Conservation (phyloP, 2,888 invertebrate genomes). For the Torymus auratus region DNA sequence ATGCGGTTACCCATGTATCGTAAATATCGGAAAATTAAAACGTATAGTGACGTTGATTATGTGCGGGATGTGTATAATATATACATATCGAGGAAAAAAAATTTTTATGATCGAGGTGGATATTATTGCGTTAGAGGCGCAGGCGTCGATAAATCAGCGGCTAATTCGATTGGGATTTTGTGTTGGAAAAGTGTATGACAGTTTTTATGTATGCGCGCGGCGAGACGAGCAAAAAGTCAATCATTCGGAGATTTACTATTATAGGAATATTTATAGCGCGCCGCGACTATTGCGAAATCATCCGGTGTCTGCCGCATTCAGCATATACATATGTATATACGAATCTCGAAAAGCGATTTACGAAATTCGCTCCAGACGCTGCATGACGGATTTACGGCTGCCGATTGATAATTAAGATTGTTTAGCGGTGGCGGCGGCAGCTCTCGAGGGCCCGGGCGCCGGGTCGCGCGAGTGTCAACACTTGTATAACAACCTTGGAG, state of each 20-base stretch:
- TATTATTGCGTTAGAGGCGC: not conserved
- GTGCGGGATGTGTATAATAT: no score
- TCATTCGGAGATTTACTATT: conserved; percentile 9
- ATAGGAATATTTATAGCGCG: not conserved
- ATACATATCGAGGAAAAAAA: no score
- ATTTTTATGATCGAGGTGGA: no score
- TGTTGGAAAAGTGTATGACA: conserved; percentile 6
- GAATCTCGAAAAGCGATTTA: not conserved
- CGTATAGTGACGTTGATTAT: not conserved
- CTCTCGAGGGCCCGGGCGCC: not conserved
- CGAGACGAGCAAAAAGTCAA: not conserved
- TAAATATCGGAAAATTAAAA: not conserved
- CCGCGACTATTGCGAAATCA: not conserved
- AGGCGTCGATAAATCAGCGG: conserved; percentile 21
- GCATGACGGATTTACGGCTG: conserved; percentile 15
- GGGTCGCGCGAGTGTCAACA: conserved; percentile 14
- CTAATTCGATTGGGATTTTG: conserved; percentile 8
- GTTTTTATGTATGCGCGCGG: conserved; percentile 11
- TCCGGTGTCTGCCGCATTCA: no score
- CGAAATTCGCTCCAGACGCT: conserved; percentile 1
- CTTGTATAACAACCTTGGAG: conserved; percentile 23
- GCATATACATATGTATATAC: no score
- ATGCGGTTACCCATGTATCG: no score
- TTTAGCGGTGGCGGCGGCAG: not conserved
- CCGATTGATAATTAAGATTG: conserved; percentile 28